Evolutionary conservation across 1,140 invertebrate species (phyloP).

Genomic region (Dendroctonus valens): DNA sequence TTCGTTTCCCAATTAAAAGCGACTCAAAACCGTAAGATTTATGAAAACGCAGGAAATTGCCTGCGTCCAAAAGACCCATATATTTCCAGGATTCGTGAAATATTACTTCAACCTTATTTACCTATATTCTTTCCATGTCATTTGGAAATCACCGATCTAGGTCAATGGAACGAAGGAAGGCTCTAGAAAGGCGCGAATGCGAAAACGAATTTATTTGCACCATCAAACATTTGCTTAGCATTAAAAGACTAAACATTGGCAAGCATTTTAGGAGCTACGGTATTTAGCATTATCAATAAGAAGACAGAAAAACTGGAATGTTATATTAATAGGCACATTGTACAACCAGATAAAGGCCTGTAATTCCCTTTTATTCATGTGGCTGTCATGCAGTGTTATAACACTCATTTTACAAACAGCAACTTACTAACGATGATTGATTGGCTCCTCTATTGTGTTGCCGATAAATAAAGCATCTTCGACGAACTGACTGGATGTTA

Average conservation of each 20-base stretch:
- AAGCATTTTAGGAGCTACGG: no score
- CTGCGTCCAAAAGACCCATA: slow-evolving; percentile 3
- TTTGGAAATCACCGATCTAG: slow-evolving; percentile 1
- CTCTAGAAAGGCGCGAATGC: neutral
- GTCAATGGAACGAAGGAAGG: neutral
- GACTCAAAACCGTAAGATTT: neutral
- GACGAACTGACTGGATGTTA: neutral
- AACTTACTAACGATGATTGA: slow-evolving; percentile 23
- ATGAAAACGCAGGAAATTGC: slow-evolving; percentile 23
- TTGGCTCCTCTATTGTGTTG: slow-evolving; percentile 11
- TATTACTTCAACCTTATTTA: slow-evolving; percentile 18
- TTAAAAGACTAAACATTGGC: no score
- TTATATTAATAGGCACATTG: slow-evolving; percentile 5
- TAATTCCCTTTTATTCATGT: slow-evolving; percentile 6
- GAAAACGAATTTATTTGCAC: neutral
- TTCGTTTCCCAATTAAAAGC: no score
- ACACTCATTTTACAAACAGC: slow-evolving; percentile 14
- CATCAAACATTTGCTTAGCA: no score
- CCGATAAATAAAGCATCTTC: slow-evolving; percentile 4
- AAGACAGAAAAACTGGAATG: neutral
- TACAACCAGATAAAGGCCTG: neutral
- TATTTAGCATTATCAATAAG: no score
- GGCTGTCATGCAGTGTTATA: neutral
- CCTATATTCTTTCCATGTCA: slow-evolving; percentile 3
- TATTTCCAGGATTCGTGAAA: slow-evolving; percentile 8